These are phyloP conservation scores for Cepaea hortensis DNA, from an alignment of 2,888 invertebrate genomes.

Conservation along the genomic window DNA sequence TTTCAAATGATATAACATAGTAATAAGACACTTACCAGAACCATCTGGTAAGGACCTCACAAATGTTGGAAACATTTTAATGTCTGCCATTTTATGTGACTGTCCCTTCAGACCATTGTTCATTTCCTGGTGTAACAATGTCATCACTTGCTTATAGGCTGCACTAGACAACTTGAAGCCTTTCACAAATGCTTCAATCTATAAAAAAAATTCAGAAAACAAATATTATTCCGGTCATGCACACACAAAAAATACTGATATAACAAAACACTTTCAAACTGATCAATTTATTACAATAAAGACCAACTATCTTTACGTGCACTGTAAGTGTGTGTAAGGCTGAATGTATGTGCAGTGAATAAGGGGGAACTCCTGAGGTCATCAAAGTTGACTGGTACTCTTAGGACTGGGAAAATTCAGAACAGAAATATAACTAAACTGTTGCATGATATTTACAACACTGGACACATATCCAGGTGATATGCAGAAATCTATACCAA, in stretches of 20 bases:
- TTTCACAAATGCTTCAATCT: constrained; percentile 91
- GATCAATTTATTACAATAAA: no score
- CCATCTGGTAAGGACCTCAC: constrained; percentile 96
- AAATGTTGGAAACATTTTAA: constrained; percentile 97
- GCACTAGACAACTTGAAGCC: constrained; percentile 88
- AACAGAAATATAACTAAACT: no score
- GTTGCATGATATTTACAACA: no score
- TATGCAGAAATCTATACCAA: no score
- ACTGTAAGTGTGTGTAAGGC: no score
- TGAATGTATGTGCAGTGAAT: no score
- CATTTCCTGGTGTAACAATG: constrained; percentile 86
- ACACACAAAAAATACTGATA: not conserved
- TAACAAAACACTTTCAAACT: not conserved
- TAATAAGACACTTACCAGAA: constrained; percentile 79
- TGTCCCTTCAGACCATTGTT: constrained; percentile 87
- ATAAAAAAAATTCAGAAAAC: not conserved
- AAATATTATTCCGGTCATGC: not conserved
- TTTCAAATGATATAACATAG: not conserved
- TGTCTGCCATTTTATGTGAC: constrained; percentile 86
- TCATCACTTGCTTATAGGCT: constrained; percentile 86
- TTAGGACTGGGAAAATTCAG: no score
- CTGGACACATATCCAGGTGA: no score
- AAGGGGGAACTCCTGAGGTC: no score
- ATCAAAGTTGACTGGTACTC: no score
- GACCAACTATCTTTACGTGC: no score